Base-by-base conservation (phyloP, 2,113 vertebrate genomes). In the Ciconia maguari region DNA sequence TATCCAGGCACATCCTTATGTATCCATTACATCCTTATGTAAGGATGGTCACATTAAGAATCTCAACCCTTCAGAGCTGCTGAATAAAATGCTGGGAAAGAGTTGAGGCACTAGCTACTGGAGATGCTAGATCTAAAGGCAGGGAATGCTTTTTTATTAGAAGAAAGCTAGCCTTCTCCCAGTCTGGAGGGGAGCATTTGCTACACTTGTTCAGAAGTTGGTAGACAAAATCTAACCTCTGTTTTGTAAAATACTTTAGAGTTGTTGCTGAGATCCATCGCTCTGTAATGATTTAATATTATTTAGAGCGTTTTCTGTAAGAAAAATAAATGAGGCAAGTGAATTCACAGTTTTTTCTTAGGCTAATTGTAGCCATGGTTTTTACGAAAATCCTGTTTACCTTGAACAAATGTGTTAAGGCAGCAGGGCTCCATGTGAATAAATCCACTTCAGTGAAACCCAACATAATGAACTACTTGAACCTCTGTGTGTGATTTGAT, bases 21-120 rank as follows among this genome's bases (percentile, higher is more conserved):
- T 38, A 38, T 38, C 38, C 38, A 38, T 38, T 38, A 38, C 38
- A 38, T 38, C 38, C 38, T 52, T 72, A 14, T 0, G 0, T 65
- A 55, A 81, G 41, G 48, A 41, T 72, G 41, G 10, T 64, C 58
- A 16, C 10, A 18, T 13, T 62, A 68, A 20, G 29, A 51, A 36
- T 61, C 42, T 60, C 38, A 60, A 16, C 19, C 16, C 10, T 78
- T 68, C 42, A 24, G 27, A 80, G 19, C 0, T 89, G 9, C 42
- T 91, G 74, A 64, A 42, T 42, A 76, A 85, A 91, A 61, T 58
- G 10, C 6, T 57, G 13, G 10, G 29, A 52, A 78, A 75, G 17
- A 27, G 7, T 9, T 83, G 49, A 89, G 64, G 3, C 27, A 51
- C 6, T 41, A 44, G 29, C 60, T 64, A 7, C 34, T 34, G 36